Evolutionary conservation across 1,140 invertebrate species (phyloP), one percentile per base, ranked within the genome.

Genomic region (Pectinophora gossypiella): DNA sequence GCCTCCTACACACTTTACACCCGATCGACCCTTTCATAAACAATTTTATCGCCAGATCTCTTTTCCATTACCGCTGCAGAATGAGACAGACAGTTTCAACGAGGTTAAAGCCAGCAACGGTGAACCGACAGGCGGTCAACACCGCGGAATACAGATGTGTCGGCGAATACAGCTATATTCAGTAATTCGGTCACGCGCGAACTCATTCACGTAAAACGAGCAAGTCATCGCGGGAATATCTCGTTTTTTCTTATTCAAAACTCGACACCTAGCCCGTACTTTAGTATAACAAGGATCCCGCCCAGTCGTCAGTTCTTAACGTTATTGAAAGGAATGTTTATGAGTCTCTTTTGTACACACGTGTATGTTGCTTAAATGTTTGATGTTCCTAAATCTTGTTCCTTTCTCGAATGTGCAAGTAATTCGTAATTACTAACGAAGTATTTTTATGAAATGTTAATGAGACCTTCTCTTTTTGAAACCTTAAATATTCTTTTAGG

Each of bases 221-320:
- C 56, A 49, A 68, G 48, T 68, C 65, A 68, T 68, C 52, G 52
- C 46, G 42, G 36, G 51, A 59, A 64, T 53, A 54, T 68, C 53
- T 52, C 50, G 16, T 40, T 47, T 60, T 55, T 61, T 56, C 57
- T 68, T 68, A 64, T 64, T 68, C 61, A 68, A 61, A 60, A 64
- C 54, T 64, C 61, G 65, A 61, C 61, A 61, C 61, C 54, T 15
- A 16, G 36, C 36, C 36, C 16, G 27, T 15, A 40, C 36, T 40
- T 9, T n/a, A 32, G 27, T 32, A 32, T 32, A 32, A 32, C 27
- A 15, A 16, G 36, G 1, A 15, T 10, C 10, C 7, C 15, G 36
- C 15, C 10, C 7, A 15, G 12, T 15, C 10, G 16, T 7, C 7
- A 12, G 15, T 40, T 7, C 10, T 40, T 40, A 15, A 15, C 16